phyloP scores from a whole-genome alignment of 2,888 invertebrate genomes.

The Orthonychiurus folsomi region DNA sequence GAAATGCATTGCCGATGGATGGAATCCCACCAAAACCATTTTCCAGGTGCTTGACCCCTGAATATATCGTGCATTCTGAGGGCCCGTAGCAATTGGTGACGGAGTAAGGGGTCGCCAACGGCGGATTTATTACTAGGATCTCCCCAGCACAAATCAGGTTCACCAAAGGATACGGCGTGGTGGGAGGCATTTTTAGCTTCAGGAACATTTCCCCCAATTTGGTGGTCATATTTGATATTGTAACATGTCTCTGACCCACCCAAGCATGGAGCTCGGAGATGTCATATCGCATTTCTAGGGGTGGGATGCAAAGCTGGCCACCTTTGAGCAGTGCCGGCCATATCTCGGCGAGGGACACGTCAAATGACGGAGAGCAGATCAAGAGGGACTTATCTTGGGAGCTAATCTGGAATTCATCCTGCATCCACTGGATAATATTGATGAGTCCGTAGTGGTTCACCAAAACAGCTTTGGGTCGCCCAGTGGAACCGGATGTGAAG shows the following conservation, averaged over 20 bases:
- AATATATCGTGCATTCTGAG: background rate
- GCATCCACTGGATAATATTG: background rate
- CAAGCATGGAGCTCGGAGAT: background rate
- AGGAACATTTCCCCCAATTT: too few species aligned
- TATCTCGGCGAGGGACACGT: background rate
- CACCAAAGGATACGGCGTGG: background rate
- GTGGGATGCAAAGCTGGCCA: background rate
- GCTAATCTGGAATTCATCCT: background rate
- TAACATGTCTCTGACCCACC: background rate
- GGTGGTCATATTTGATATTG: background rate
- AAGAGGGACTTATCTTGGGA: background rate
- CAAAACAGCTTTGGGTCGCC: background rate
- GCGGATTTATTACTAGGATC: too few species aligned
- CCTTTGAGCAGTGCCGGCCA: background rate
- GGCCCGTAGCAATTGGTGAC: conserved; percentile 3
- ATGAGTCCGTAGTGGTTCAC: background rate
- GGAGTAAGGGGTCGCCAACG: background rate
- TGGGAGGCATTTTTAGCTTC: too few species aligned
- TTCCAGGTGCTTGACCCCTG: background rate
- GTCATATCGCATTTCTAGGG: background rate
- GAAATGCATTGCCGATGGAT: conserved; percentile 53
- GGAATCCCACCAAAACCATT: too few species aligned
- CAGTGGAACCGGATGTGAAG: conserved; percentile 6
- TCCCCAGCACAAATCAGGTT: conserved; percentile 7
- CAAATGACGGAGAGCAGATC: background rate